Percentiles rank a stretch among this genome's conserved stretches.
These are phyloP conservation scores for Lytechinus variegatus DNA, from an alignment of 35 echinoderm and acorn worm genomes.

Conservation along the genomic window DNA sequence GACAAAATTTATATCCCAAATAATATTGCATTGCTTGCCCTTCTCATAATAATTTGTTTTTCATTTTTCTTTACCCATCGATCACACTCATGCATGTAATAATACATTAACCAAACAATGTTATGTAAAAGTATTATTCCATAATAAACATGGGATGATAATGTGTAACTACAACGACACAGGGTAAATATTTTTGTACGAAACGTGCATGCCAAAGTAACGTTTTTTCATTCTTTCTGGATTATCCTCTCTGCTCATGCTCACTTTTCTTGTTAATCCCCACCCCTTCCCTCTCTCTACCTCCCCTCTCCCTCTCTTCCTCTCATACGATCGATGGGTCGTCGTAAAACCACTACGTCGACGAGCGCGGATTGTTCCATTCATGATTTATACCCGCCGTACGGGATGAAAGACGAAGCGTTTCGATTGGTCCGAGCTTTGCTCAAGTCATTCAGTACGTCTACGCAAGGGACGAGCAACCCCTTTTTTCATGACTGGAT, in stretches of 20 bases:
- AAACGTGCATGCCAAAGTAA: neutral
- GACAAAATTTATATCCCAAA: too few species aligned
- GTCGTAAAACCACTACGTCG: constrained; percentile 12
- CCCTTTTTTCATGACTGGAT: constrained; percentile 39
- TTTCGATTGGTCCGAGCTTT: constrained; percentile 54
- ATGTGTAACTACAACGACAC: neutral
- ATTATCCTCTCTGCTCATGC: neutral
- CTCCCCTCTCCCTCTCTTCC: neutral
- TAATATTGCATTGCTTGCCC: too few species aligned
- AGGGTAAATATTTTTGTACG: neutral
- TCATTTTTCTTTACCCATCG: too few species aligned
- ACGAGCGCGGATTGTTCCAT: constrained; percentile 30
- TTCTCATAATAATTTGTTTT: too few species aligned
- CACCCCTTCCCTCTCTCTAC: neutral
- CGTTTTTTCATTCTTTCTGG: neutral
- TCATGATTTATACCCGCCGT: constrained; percentile 16
- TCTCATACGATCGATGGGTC: neutral
- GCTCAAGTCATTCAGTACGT: constrained; percentile 23
- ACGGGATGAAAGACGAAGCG: neutral
- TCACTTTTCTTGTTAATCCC: neutral
- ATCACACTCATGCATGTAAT: too few species aligned
- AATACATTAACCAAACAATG: too few species aligned
- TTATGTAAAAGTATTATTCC: too few species aligned
- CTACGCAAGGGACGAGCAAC: neutral
- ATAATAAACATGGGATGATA: neutral